Percentiles rank a stretch among this genome's conserved stretches.
Evolutionary conservation across 2,888 invertebrate genomes (phyloP).

Genomic region (Leucania comma): DNA sequence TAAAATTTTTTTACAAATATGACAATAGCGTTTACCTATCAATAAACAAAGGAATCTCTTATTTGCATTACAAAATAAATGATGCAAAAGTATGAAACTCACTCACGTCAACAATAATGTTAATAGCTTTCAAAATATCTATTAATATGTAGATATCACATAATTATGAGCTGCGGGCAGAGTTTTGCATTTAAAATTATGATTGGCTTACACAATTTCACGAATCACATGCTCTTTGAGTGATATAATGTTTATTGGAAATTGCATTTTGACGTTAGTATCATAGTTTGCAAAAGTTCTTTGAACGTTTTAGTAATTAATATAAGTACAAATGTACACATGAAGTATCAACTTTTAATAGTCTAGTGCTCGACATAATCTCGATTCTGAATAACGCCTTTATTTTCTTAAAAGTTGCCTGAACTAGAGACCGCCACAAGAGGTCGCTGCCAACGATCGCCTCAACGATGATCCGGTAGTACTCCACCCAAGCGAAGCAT

Average conservation of each 20-base stretch:
- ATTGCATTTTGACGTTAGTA: constrained; percentile 14
- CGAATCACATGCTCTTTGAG: constrained; percentile 25
- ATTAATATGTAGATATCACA: constrained; percentile 47
- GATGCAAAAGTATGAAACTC: constrained; percentile 12
- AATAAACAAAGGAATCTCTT: neutral
- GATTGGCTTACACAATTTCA: constrained; percentile 30
- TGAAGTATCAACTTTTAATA: no score
- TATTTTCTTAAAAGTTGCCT: no score
- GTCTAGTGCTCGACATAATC: no score
- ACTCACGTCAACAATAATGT: constrained; percentile 22
- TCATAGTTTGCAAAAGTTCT: neutral
- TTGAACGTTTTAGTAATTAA: no score
- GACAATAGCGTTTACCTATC: neutral
- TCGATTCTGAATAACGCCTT: no score
- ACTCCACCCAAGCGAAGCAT: no score
- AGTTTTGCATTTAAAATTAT: constrained; percentile 48
- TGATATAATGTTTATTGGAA: neutral
- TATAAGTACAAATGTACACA: no score
- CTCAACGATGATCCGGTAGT: no score
- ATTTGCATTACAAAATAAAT: neutral
- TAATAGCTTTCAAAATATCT: constrained; percentile 47
- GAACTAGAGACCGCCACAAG: no score
- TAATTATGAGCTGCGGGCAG: constrained; percentile 39
- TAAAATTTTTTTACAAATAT: no score
- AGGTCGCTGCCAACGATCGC: no score